Conservation (phyloP, 2,797 vertebrate species). For the Fratercula arctica region DNA sequence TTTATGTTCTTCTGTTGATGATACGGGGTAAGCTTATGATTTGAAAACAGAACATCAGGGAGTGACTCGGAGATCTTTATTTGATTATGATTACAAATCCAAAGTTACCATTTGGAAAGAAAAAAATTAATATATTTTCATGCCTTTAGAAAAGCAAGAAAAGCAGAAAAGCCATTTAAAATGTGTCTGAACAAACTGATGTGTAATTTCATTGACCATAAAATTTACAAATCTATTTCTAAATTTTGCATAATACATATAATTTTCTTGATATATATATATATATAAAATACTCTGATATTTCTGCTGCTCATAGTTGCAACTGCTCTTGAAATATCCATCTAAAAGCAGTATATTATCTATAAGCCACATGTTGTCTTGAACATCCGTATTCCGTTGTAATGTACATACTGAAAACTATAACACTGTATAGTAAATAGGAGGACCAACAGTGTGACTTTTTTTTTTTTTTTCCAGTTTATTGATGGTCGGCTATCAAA, state of each 20-base stretch:
- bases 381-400: not conserved
- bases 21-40: fast-evolving
- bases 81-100: not conserved
- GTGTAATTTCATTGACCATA: not conserved
- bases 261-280: not conserved
- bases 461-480: constrained; percentile 81
- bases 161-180: not conserved
- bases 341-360: not conserved
- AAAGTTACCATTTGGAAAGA: not conserved
- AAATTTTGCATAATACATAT: not conserved
- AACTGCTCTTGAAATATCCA: not conserved
- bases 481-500: constrained; percentile 96
- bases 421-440: not conserved
- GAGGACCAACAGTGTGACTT: not conserved
- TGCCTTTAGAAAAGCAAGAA: not conserved
- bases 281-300: not conserved
- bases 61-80: not conserved
- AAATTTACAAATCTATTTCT: not conserved
- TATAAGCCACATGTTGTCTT: not conserved
- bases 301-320: not conserved
- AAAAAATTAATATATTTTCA: not conserved
- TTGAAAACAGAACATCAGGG: not conserved
- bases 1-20: not conserved
- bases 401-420: not conserved
- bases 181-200: not conserved